Percentiles rank a stretch among this genome's conserved stretches.
These are phyloP conservation scores for Tetramorium parvispinum DNA, from an alignment of 1,140 invertebrate species.

Conservation along the genomic window DNA sequence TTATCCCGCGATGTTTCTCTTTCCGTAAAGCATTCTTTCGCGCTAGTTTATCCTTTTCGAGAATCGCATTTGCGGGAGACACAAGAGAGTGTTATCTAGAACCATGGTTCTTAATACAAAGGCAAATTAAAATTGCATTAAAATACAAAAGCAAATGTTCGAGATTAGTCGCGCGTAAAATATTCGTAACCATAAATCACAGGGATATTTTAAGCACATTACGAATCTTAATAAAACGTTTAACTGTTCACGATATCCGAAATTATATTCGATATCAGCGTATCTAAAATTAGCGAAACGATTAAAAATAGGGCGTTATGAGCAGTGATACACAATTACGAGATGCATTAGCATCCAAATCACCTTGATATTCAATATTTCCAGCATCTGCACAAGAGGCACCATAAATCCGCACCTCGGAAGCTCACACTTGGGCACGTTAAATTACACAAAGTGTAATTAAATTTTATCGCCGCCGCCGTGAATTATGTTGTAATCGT, in stretches of 20 bases:
- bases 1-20: conserved; percentile 8
- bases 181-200: background rate
- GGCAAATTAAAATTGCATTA: conserved; percentile 14
- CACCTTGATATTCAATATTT: conserved; percentile 65
- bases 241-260: background rate
- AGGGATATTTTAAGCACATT: background rate
- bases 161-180: background rate
- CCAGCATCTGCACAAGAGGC: conserved; percentile 36
- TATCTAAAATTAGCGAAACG: background rate
- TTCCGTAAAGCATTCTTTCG: conserved; percentile 32
- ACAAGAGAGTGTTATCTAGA: background rate
- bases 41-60: conserved; percentile 32
- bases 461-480: conserved; percentile 75
- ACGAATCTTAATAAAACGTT: background rate
- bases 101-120: background rate
- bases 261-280: background rate
- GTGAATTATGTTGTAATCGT: conserved; percentile 75
- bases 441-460: conserved; percentile 73
- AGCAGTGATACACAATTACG: conserved; percentile 50
- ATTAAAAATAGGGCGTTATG: conserved; percentile 26
- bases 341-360: conserved; percentile 61
- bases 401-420: conserved; percentile 59
- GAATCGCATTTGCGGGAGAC: conserved; percentile 6
- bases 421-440: conserved; percentile 49
- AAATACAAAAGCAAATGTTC: background rate